These are phyloP conservation scores for Oenanthe melanoleuca DNA, from an alignment of 2,113 vertebrate genomes.

Conservation along the genomic window DNA sequence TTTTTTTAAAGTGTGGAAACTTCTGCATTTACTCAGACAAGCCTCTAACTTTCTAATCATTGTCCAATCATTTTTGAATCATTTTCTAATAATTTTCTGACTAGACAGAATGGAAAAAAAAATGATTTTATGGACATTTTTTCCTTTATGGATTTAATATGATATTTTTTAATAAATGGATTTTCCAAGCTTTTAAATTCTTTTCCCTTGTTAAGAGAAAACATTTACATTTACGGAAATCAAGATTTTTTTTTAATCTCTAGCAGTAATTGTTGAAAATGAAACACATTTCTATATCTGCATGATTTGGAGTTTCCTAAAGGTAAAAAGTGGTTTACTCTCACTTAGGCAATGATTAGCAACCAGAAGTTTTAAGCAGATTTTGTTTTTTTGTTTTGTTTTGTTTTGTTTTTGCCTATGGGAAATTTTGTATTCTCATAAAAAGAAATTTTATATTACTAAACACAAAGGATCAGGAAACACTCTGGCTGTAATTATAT, in stretches of 20 bases:
- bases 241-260: not conserved
- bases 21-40: not conserved
- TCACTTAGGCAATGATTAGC: not conserved
- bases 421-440: not conserved
- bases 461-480: not conserved
- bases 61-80: not conserved
- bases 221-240: not conserved
- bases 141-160: not conserved
- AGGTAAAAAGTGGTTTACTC: not conserved
- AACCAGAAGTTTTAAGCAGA: not conserved
- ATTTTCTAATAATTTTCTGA: not conserved
- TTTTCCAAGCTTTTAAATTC: not conserved
- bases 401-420: not conserved
- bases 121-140: not conserved
- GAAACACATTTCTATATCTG: not conserved
- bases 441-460: not conserved
- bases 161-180: not conserved
- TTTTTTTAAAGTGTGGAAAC: not conserved
- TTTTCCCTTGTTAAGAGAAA: not conserved
- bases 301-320: not conserved
- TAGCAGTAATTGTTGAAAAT: not conserved
- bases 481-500: not conserved
- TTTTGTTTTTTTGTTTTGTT: not conserved
- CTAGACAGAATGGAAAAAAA: not conserved
- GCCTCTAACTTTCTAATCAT: not conserved